Evolutionary conservation across 37 sponge, comb jelly and placozoan genomes (phyloP), one percentile per base, ranked within the genome.

Genomic region (Diacarnus erythraeanus): DNA sequence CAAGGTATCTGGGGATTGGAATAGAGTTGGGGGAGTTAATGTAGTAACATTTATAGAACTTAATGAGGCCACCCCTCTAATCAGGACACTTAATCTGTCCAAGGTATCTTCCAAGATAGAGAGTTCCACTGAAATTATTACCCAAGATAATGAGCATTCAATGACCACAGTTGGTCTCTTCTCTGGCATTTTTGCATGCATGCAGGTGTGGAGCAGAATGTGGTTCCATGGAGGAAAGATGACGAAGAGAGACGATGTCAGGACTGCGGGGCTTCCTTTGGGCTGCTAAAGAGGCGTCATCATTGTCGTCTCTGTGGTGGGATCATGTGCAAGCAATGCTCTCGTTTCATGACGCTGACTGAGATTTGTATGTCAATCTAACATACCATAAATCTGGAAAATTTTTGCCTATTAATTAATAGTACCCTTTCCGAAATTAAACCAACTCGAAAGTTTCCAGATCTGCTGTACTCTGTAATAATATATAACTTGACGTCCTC

Each of bases 281-380:
- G 67, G 0, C 66, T 84, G 51, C 64, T 44, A 0, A 63, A 67
- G 36, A 33, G 96, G 29, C 68, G 83, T 27, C 92, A 95, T 54
- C 96, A 91, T 69, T 95, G 96, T 71, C 82, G 92, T 1, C 65
- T 92, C 56, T 92, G 92, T 83, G 96, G 96, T n/a, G 77, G 67
- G 33, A 82, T 91, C 82, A 95, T 92, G 38, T 95, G 96, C 73
- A 85, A 87, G 40, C 76, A 72, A 36, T 95, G 96, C 76, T 95
- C 96, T 18, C 23, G 58, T 18, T 91, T 92, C 74, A 68, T 92
- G 58, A 47, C 74, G 25, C 58, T 84, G 31, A 51, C 44, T 10
- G 83, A 88, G 38, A 79, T 87, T 30, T 83, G 96, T 92, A 26
- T 47, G 51, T n/a, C n/a, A n/a, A n/a, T n/a, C n/a, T n/a, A n/a